Conservation (phyloP, 2,888 invertebrate genomes). For the Lordiphosa andalusiaca region DNA sequence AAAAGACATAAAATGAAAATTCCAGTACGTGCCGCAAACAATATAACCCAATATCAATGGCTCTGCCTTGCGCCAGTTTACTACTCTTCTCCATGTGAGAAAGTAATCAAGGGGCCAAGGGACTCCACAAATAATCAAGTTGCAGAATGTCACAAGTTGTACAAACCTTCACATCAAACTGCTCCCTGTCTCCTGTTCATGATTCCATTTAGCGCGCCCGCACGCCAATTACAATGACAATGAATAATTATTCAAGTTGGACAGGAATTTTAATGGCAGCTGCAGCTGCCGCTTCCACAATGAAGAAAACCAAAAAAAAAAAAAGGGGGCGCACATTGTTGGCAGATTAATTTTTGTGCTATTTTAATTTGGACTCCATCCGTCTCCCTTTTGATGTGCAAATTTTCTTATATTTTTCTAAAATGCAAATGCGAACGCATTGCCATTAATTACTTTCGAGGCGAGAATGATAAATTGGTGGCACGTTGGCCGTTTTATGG, state of each 20-base stretch:
- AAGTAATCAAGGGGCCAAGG: conserved; percentile 34
- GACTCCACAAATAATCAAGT: conserved; percentile 51
- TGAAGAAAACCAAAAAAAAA: neutral
- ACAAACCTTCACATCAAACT: conserved; percentile 20
- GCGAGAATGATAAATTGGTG: conserved; percentile 54
- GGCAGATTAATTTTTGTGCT: conserved; percentile 51
- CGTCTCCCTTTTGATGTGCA: conserved; percentile 49
- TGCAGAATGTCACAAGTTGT: conserved; percentile 45
- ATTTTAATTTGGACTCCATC: conserved; percentile 35
- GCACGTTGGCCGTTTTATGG: conserved; percentile 52
- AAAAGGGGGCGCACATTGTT: conserved; percentile 48
- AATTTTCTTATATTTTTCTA: conserved; percentile 36
- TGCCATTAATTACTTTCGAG: conserved; percentile 57
- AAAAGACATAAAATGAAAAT: conserved; percentile 74
- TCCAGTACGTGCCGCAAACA: conserved; percentile 65
- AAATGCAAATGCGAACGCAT: conserved; percentile 53
- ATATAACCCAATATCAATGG: conserved; percentile 35
- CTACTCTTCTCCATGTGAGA: conserved; percentile 6
- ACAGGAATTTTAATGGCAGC: conserved; percentile 57
- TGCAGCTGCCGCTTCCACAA: conserved; percentile 49
- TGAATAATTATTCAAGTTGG: conserved; percentile 65
- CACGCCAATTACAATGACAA: conserved; percentile 74
- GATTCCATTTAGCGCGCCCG: conserved; percentile 68
- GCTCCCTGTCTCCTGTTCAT: conserved; percentile 17
- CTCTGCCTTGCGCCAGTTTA: neutral